A percentile compares a stretch with the other conserved stretches of the same genome.
Evolutionary conservation across 2,113 vertebrate species (phyloP).

Genomic region (Hirundichthys speculiger): DNA sequence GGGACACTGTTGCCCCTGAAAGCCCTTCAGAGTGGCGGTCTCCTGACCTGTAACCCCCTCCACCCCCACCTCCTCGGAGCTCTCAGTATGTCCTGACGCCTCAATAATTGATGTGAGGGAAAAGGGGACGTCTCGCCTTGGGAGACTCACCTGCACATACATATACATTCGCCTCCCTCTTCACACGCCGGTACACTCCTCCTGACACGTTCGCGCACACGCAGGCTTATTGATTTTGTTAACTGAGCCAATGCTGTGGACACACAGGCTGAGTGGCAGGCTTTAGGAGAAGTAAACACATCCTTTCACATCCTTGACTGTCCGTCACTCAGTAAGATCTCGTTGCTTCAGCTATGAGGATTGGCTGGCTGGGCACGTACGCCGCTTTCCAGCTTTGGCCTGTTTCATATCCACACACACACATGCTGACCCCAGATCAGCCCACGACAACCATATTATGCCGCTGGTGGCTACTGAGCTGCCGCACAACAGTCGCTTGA

Average conservation of each 20-base stretch:
- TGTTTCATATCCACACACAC: slow-evolving; percentile 11
- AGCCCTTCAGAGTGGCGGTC: slow-evolving; percentile 59
- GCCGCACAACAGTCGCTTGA: not conserved
- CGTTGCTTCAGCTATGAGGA: not conserved
- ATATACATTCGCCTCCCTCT: slow-evolving; percentile 15
- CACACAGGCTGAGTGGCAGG: slow-evolving; percentile 42
- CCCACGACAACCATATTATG: not conserved
- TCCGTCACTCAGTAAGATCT: slow-evolving; percentile 9
- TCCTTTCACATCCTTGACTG: slow-evolving; percentile 25
- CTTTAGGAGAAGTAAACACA: slow-evolving; percentile 31
- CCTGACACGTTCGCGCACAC: slow-evolving; percentile 75
- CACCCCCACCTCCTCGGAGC: slow-evolving; percentile 60
- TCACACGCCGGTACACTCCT: slow-evolving; percentile 40
- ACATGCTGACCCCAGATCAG: not conserved
- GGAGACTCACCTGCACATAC: slow-evolving; percentile 64
- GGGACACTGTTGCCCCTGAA: slow-evolving; percentile 46
- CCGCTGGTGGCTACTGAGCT: slow-evolving; percentile 7
- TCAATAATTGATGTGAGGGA: slow-evolving; percentile 82
- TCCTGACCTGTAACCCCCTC: slow-evolving; percentile 75
- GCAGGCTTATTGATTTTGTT: slow-evolving; percentile 83
- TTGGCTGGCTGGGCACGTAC: no score
- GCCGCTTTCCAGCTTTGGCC: not conserved
- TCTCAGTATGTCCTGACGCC: slow-evolving; percentile 62
- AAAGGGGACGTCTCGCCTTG: slow-evolving; percentile 55
- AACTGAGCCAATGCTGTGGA: slow-evolving; percentile 74